A percentile compares a stretch with the other conserved stretches of the same genome.
phyloP scores from a whole-genome alignment of 2,888 invertebrate genomes.

The Drosophila differens region DNA sequence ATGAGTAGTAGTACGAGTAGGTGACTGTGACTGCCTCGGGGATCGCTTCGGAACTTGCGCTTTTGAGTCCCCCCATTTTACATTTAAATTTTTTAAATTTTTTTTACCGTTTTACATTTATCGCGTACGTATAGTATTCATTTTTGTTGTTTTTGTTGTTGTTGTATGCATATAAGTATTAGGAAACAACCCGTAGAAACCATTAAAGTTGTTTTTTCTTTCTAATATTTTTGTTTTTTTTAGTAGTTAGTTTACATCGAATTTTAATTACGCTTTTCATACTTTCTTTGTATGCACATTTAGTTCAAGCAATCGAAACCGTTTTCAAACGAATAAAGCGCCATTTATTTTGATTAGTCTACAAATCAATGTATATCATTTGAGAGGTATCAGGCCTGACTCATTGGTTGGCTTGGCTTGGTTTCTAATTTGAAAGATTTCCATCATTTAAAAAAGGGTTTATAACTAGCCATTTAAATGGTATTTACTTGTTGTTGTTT shows the following conservation, averaged over 20 bases:
- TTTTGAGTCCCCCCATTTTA: conserved; percentile 18
- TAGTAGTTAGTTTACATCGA: conserved; percentile 33
- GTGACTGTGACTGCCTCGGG: conserved; percentile 58
- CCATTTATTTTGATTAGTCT: conserved; percentile 18
- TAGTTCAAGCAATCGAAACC: conserved; percentile 68
- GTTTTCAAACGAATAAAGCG: conserved; percentile 30
- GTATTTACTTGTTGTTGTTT: conserved; percentile 21
- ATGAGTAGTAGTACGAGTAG: conserved; percentile 73
- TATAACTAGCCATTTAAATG: conserved; percentile 40
- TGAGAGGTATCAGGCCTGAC: neutral
- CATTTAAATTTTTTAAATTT: conserved; percentile 2
- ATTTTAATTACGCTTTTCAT: conserved; percentile 24
- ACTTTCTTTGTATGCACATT: conserved; percentile 5
- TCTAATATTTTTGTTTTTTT: conserved; percentile 15
- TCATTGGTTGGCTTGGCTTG: neutral
- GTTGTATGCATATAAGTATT: conserved; percentile 29
- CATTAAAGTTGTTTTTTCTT: conserved; percentile 60
- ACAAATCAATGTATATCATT: conserved; percentile 14
- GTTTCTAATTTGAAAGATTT: conserved; percentile 10
- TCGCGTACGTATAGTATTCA: conserved; percentile 29
- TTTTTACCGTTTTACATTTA: conserved; percentile 34
- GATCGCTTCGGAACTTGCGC: conserved; percentile 4
- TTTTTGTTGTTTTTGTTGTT: conserved; percentile 6
- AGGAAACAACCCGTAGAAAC: conserved; percentile 80
- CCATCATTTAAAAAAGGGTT: conserved; percentile 14